Base-by-base conservation (phyloP, 2,113 vertebrate species). In the Riparia riparia region DNA sequence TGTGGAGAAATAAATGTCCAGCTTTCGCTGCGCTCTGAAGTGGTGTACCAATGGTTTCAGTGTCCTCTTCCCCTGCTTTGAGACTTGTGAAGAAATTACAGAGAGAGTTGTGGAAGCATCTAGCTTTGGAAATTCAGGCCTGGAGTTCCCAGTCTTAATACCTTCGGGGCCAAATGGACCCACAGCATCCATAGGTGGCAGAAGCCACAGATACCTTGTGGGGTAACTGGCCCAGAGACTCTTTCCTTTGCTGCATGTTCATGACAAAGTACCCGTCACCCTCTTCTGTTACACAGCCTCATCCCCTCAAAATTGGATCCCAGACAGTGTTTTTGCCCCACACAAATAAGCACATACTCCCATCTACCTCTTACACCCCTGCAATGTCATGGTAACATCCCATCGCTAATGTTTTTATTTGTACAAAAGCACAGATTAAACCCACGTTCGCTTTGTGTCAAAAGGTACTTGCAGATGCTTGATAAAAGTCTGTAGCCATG, bases 151-250 rank as follows among this genome's bases (percentile, higher is more conserved):
- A 50, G 1, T 70, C 50, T n/a, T 72, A 41, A 65, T 57, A 44
- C 60, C 24, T 73, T 84, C 37, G 57, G 3, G 57, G 34, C 34
- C 41, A 80, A 71, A 72, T 12, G 7, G 32, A 64, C 41, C 20
- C 49, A 10, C 2, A 68, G 32, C 25, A 93, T 39, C 44, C 39
- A 12, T 0, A 66, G 42, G 21, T 18, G 21, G 31, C 56, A 90
- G 56, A 47, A 66, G 31, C 20, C 58, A 32, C 6, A n/a, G 68
- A 5, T 31, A 15, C 20, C 5, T 7, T 0, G 0, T 26, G 32
- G 19, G 8, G 12, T 91, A 31, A 42, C 37, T 44, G 44, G n/a
- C 24, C n/a, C 24, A 24, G 26, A 29, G 26, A 44, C 70, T 71
- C 49, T 32, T 39, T 26, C 24, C 34, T 47, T 81, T 42, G 28